A percentile compares a stretch with the other conserved stretches of the same genome.
Conservation (phyloP, 2,113 vertebrate species). For the Patagioenas fasciata region DNA sequence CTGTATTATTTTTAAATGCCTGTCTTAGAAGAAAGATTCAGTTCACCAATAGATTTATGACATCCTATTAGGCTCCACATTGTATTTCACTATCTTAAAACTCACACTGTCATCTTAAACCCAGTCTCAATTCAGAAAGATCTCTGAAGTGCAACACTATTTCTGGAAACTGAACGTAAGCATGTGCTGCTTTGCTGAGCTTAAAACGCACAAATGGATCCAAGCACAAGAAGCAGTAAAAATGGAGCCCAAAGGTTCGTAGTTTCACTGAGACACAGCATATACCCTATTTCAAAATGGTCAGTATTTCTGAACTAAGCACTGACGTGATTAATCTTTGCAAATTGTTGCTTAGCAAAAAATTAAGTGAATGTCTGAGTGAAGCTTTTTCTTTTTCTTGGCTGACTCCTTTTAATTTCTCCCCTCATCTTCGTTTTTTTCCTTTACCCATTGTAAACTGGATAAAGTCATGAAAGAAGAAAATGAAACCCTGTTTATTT, state of each 20-base stretch:
- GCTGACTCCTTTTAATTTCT: not conserved
- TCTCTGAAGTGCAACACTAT: fast-evolving
- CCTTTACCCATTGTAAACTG: not conserved
- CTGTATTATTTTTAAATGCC: not conserved
- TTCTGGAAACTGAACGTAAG: not conserved
- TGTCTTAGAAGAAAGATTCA: not conserved
- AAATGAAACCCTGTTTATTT: not conserved
- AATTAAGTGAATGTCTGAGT: not conserved
- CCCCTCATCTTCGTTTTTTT: not conserved
- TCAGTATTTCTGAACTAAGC: not conserved
- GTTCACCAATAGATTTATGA: not conserved
- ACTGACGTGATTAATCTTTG: not conserved
- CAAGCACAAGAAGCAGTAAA: not conserved
- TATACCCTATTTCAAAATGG: not conserved
- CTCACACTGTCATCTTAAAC: not conserved
- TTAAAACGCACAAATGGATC: not conserved
- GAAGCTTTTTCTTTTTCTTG: not conserved
- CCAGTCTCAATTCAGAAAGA: not conserved
- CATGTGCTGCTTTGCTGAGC: not conserved
- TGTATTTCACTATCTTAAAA: not conserved
- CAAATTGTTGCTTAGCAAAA: not conserved
- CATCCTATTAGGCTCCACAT: not conserved
- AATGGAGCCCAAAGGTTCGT: not conserved
- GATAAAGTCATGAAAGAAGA: not conserved
- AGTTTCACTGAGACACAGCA: not conserved